A percentile compares a stretch with the other conserved stretches of the same genome.
These are phyloP conservation scores for Lasioglossum figueresi DNA, from an alignment of 2,888 invertebrate genomes.

Conservation along the genomic window DNA sequence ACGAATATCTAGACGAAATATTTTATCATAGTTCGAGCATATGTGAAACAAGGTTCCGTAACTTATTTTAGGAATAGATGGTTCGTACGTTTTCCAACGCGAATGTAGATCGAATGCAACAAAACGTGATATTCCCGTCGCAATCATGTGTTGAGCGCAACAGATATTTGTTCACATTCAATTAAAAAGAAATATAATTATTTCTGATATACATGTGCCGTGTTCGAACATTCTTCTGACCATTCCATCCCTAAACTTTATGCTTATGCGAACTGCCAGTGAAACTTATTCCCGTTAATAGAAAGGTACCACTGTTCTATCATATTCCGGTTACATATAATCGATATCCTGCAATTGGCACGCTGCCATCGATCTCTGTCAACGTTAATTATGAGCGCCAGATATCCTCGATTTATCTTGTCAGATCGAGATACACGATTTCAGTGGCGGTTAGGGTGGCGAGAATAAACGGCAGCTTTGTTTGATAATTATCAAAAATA, in stretches of 20 bases:
- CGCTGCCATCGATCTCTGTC: background rate
- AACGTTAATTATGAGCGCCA: background rate
- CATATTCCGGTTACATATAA: background rate
- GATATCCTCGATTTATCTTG: background rate
- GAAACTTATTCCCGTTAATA: no score
- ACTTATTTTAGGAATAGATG: constrained; percentile 28
- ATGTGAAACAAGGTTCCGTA: background rate
- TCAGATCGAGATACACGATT: background rate
- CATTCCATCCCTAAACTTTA: background rate
- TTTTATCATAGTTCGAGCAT: constrained; percentile 17
- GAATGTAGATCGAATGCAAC: background rate
- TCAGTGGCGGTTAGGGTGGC: background rate
- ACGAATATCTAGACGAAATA: constrained; percentile 1
- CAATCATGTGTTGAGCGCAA: background rate
- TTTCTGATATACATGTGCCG: constrained; percentile 31
- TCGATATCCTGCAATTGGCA: background rate
- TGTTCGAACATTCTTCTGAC: background rate
- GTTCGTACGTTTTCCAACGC: background rate
- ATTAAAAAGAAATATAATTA: constrained; percentile 25
- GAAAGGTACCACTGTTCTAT: background rate
- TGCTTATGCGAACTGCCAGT: background rate
- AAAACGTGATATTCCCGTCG: constrained; percentile 1
- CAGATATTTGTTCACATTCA: background rate
- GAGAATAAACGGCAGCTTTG: background rate
- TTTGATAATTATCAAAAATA: constrained; percentile 60